Conservation (phyloP, 2,113 vertebrate species). For the Opisthocomus hoazin region DNA sequence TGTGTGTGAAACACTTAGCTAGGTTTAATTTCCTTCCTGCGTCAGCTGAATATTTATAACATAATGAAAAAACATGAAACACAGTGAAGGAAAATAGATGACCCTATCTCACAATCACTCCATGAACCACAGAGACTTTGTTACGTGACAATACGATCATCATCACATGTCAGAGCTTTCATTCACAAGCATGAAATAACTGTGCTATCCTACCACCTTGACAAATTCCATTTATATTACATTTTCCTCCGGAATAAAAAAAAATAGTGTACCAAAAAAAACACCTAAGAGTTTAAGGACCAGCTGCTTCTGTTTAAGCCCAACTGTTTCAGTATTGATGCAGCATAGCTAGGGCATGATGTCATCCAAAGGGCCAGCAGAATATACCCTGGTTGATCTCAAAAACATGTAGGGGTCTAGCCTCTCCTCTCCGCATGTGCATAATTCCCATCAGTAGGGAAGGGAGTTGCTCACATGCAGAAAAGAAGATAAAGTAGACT, state of each 20-base stretch:
- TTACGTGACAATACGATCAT: background rate
- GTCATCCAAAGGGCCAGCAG: constrained; percentile 25
- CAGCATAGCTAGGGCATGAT: constrained; percentile 40
- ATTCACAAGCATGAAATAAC: background rate
- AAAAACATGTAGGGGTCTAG: constrained; percentile 6
- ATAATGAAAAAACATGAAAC: constrained; percentile 21
- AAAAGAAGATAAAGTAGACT: background rate
- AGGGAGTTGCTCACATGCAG: background rate
- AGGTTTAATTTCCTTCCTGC: constrained; percentile 15
- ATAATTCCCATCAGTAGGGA: background rate
- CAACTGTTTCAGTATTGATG: constrained; percentile 46
- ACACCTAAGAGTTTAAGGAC: constrained; percentile 4
- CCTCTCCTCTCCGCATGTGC: background rate
- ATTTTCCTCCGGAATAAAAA: constrained; percentile 45
- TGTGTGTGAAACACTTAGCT: background rate
- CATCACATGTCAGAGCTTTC: background rate
- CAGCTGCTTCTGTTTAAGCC: constrained; percentile 68
- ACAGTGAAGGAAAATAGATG: background rate
- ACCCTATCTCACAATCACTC: background rate
- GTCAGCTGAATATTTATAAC: background rate
- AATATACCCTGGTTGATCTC: constrained; percentile 27
- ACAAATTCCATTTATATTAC: constrained; percentile 52
- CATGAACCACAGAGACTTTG: background rate
- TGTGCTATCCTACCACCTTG: background rate
- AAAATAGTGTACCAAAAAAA: background rate